Percentiles rank a stretch among this genome's conserved stretches.
These are phyloP conservation scores for Polypterus senegalus DNA, from an alignment of 2,113 vertebrate genomes.

Conservation along the genomic window DNA sequence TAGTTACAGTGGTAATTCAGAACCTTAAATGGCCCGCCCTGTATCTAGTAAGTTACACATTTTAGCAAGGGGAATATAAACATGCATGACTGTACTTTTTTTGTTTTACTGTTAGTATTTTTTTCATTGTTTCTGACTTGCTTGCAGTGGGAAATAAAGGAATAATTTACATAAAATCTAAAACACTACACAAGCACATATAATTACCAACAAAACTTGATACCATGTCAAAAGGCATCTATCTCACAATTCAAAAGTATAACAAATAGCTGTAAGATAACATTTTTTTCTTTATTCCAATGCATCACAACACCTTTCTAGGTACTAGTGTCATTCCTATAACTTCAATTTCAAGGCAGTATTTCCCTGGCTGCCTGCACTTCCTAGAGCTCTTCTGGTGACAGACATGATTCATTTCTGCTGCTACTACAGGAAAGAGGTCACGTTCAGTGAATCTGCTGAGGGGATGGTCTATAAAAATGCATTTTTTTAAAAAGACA, in stretches of 20 bases:
- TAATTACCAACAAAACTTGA: not conserved
- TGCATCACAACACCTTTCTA: not conserved
- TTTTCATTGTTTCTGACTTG: no score
- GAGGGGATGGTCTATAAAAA: not conserved
- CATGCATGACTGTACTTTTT: no score
- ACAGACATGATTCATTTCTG: constrained; percentile 1
- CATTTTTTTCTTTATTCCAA: not conserved
- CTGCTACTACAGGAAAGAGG: not conserved
- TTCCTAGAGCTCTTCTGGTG: not conserved
- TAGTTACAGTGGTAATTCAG: no score
- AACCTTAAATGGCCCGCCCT: no score
- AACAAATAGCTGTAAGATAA: not conserved
- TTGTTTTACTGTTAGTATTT: no score
- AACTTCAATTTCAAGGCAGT: not conserved
- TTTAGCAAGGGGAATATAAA: no score
- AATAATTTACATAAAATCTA: no score
- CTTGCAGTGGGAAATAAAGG: no score
- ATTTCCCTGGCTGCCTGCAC: not conserved
- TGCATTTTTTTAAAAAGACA: not conserved
- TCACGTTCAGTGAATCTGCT: not conserved
- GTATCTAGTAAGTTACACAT: no score
- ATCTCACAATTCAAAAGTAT: not conserved
- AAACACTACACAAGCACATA: no score
- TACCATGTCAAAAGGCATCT: not conserved
- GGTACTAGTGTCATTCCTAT: not conserved